Evolutionary conservation across 1,140 invertebrate genomes (phyloP), one percentile per base, ranked within the genome.

Genomic region (Papilio dardanus): DNA sequence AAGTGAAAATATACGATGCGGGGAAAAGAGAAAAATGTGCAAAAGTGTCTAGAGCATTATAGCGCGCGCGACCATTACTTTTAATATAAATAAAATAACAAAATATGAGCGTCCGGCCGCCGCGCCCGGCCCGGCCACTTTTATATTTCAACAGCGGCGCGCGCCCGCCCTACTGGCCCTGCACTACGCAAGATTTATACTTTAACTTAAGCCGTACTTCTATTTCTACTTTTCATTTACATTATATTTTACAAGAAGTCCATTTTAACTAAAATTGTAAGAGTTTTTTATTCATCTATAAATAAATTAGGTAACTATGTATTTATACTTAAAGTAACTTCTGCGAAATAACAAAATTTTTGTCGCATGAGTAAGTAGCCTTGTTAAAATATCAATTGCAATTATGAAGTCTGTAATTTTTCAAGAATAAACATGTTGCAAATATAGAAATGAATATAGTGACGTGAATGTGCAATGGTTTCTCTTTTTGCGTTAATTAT

Each of bases 21-120:
- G 77, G 83, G 85, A 87, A 91, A 88, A 84, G 89, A 91, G 88
- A 91, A 84, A 90, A 92, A 91, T 88, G 88, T 80, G 84, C 84
- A 88, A 89, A 91, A 92, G 84, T 80, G 86, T 89, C 89, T 82
- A 81, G 86, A 88, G 86, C 87, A 88, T 91, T 92, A 91, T 90
- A 86, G 84, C 81, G 83, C 86, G 85, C 81, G 85, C 82, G 75
- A 90, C 88, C 90, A 93, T 93, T 93, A 93, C 91, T 93, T 93
- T 93, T 93, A 90, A 93, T 93, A 93, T 93, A 93, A 93, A 93
- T 92, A 92, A 93, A 93, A 93, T 92, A 93, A 91, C 91, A 93
- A 92, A 93, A 93, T 93, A 93, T 93, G 91, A 93, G 91, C 82
- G 90, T 90, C 90, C 90, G 89, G 89, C 90, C 88, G 89, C 81